These are phyloP conservation scores for Pseudococcus longispinus DNA, from an alignment of 2,888 invertebrate genomes.

Conservation along the genomic window DNA sequence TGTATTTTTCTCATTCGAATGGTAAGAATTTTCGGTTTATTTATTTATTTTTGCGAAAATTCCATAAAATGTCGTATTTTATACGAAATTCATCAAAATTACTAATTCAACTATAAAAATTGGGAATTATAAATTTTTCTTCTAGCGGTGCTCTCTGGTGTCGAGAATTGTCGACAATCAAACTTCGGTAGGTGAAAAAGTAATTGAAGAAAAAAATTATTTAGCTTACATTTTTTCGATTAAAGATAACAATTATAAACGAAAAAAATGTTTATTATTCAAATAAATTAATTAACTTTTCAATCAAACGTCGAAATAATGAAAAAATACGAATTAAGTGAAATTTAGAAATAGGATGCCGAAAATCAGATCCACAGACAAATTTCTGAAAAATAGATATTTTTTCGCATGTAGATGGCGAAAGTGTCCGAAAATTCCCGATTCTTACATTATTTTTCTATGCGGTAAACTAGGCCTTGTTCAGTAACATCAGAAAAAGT, in stretches of 20 bases:
- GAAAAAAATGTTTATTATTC: not conserved
- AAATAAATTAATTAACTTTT: not conserved
- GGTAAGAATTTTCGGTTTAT: not conserved
- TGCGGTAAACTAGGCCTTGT: constrained; percentile 55
- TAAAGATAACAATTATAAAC: not conserved
- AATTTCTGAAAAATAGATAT: constrained; percentile 59
- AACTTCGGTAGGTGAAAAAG: not conserved
- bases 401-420: not conserved
- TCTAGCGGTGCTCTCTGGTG: not conserved
- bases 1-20: not conserved
- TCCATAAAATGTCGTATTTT: not conserved
- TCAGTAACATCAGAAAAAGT: constrained; percentile 56
- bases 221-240: not conserved
- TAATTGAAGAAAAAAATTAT: not conserved
- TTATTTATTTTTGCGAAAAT: not conserved
- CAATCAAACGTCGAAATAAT: not conserved
- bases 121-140: not conserved
- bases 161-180: not conserved
- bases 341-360: not conserved
- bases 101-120: not conserved
- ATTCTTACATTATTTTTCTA: constrained; percentile 36
- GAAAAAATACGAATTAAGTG: not conserved
- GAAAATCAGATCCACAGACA: not conserved
- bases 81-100: not conserved
- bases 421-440: constrained; percentile 27